Evolutionary conservation across 2,113 vertebrate genomes (phyloP), one percentile per base, ranked within the genome.

Genomic region (Amphiprion ocellaris): DNA sequence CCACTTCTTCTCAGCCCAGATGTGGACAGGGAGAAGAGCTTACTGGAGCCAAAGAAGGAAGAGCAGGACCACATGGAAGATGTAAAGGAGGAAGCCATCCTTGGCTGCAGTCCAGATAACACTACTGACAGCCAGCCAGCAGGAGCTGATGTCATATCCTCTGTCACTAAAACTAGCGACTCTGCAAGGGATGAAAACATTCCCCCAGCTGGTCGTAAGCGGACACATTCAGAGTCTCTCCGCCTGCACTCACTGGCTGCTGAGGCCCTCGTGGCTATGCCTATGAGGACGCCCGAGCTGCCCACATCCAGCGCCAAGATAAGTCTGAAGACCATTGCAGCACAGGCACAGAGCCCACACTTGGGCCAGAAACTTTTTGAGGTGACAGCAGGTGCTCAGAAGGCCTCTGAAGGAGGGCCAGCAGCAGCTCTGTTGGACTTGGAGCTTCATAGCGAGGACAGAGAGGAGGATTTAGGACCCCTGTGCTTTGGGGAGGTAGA

Each of bases 221-320:
- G 98, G 79, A 99, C 98, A 0, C 97, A 99, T 70, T 99, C 98
- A 0, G 98, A 99, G 90, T 99, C 97, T 7, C 93, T 99, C 1
- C 90, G 98, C 9, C 92, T 99, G 7, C 98, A 99, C 83, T 99
- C 98, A 0, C 81, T 99, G 69, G 98, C 98, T 1, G 98, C 98
- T 0, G 98, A 99, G 87, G 98, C 95, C 21, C 95, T 99, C 10
- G 97, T 99, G 21, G 96, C 98, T 0, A 98, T 99, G 98, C 98
- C 98, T 0, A 97, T 96, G 85, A 95, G 97, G 92, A 96, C 95
- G 4, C 94, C 95, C 0, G 97, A 98, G 44, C 83, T 97, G 6
- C 21, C 59, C 62, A 24, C 33, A n/a, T 53, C 69, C 41, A 33
- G 70, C 15, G 90, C 92, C 1, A 95, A 91, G 67, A 84, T 95